Evolutionary conservation across 2,888 invertebrate genomes (phyloP).

Genomic region (Eupithecia vulgata): DNA sequence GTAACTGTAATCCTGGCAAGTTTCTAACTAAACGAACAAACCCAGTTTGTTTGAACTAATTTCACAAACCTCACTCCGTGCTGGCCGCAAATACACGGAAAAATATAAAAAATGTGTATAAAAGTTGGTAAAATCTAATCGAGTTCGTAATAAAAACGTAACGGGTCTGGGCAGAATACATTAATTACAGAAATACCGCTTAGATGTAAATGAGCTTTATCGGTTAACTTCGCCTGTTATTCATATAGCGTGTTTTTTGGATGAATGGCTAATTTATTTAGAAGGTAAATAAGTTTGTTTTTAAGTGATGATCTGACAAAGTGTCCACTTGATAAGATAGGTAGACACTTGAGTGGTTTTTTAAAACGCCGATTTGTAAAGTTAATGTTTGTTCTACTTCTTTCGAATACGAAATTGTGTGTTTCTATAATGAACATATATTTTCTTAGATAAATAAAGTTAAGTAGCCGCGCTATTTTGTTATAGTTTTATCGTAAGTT

Average conservation of each 20-base stretch:
- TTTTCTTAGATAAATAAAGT: too few relatives aligned
- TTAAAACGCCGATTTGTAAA: background rate
- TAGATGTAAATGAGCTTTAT: constrained; percentile 59
- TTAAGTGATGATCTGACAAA: constrained; percentile 31
- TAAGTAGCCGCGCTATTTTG: background rate
- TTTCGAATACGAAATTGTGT: constrained; percentile 1
- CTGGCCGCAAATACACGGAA: constrained; percentile 21
- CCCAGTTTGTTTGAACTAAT: constrained; percentile 37
- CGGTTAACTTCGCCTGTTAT: constrained; percentile 48
- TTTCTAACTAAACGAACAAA: constrained; percentile 31
- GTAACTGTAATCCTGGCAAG: constrained; percentile 29
- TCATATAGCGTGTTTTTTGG: constrained; percentile 44
- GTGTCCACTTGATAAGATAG: constrained; percentile 16
- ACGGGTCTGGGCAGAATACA: constrained; percentile 50
- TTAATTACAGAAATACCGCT: constrained; percentile 61
- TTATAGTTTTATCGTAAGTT: background rate
- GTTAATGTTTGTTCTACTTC: background rate
- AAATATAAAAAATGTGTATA: constrained; percentile 28
- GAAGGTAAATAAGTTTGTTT: constrained; percentile 11
- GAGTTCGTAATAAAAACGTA: constrained; percentile 51
- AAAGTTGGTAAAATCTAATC: constrained; percentile 53
- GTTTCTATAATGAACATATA: background rate
- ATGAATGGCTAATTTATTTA: constrained; percentile 23
- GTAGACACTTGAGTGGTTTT: constrained; percentile 1
- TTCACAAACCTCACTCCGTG: constrained; percentile 37